Evolutionary conservation across 2,888 invertebrate species (phyloP).

Genomic region (Rhamphomyia laevipes): DNA sequence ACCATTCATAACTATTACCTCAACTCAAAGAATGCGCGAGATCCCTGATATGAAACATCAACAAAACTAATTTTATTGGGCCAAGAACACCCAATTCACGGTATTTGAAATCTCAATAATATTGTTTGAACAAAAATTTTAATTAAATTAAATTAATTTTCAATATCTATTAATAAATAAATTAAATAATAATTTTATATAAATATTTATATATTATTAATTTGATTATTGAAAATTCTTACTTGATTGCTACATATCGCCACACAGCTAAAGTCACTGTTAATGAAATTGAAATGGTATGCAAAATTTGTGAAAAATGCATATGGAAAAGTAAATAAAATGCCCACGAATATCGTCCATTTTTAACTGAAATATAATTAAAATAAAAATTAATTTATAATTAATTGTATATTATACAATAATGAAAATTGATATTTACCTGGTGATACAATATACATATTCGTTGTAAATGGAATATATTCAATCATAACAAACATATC

Average conservation of each 20-base stretch:
- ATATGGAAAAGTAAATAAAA: constrained; percentile 78
- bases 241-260: constrained; percentile 79
- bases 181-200: no score
- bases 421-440: constrained; percentile 32
- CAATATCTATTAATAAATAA: no score
- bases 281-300: constrained; percentile 85
- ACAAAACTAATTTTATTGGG: no score
- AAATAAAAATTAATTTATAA: constrained; percentile 1
- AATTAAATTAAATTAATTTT: no score
- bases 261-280: constrained; percentile 87
- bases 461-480: constrained; percentile 62
- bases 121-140: no score
- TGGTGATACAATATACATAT: constrained; percentile 52
- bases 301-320: constrained; percentile 75
- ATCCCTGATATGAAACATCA: no score
- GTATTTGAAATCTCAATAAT: no score
- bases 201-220: no score
- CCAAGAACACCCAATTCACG: no score
- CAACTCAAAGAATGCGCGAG: no score
- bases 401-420: neutral
- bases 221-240: no score
- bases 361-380: constrained; percentile 36
- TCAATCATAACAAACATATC: constrained; percentile 86
- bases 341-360: constrained; percentile 60
- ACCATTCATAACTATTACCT: no score